Base-by-base conservation (phyloP, 2,888 invertebrate species). In the Tetramorium bicarinatum region DNA sequence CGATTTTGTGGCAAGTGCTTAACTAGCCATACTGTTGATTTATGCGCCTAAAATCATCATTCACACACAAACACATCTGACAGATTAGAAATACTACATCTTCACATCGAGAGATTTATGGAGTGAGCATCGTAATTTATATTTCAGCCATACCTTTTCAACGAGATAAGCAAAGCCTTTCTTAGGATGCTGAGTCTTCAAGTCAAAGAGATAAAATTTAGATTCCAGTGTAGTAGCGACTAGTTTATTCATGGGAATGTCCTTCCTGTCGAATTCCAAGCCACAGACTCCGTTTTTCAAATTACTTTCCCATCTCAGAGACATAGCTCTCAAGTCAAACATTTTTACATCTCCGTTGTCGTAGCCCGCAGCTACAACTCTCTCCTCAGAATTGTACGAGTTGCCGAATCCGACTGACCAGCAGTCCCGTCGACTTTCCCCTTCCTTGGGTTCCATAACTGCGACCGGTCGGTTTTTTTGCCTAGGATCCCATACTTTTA, bases 261-360 rank as follows among this genome's bases (percentile, higher is more conserved):
- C 98, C 93, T 97, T 97, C 47, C 99, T 96, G 94, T 99, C 99
- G 94, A 99, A 99, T 94, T 99, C 98, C 47, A 98, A 91, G 29
- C 96, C 96, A 91, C 99, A 99, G 0, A 98, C 97, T 90, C 99
- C 99, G 96, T 99, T 99, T 93, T 98, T 98, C 62, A 99, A 95
- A 94, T 99, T 98, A 72, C 97, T 97, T 93, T 99, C 99, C 99
- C 99, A 99, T 92, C 97, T 95, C 0, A 99, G 95, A 0, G 96
- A 95, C 97, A 99, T 98, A 7, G 97, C 96, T 84, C 97, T 96
- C 41, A 99, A 95, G 94, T 99, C 99, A 94, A 98, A 99, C 95
- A 99, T 96, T 95, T 99, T 99, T 2, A 99, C 95, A 93, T 99
- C 99, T 0, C 99, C 99, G 94, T 99, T 99, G 93, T 99, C 99